These are phyloP conservation scores for Drosophila santomea DNA, from an alignment of 1,140 invertebrate genomes.

Conservation along the genomic window DNA sequence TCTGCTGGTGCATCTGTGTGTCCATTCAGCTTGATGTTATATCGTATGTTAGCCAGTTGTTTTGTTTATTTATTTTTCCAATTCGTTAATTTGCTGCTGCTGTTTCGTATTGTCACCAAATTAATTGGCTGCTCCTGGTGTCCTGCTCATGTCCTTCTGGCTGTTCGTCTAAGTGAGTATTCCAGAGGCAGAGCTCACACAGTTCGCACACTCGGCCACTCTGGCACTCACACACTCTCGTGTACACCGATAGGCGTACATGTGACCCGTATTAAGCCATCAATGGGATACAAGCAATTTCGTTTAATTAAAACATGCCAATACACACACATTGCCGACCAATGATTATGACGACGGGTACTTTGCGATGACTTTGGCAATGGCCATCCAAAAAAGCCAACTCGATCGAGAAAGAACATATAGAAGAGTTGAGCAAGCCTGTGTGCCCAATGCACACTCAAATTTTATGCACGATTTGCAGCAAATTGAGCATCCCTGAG, in stretches of 20 bases:
- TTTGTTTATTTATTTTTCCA: slow-evolving; percentile 50
- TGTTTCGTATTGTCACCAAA: slow-evolving; percentile 37
- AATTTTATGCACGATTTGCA: slow-evolving; percentile 62
- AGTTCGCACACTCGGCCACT: background rate
- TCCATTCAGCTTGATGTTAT: slow-evolving; percentile 6
- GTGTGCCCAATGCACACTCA: slow-evolving; percentile 53
- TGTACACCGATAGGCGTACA: slow-evolving; percentile 40
- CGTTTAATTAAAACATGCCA: slow-evolving; percentile 81
- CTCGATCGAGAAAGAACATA: background rate
- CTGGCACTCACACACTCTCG: background rate
- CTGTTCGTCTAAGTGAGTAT: slow-evolving; percentile 48
- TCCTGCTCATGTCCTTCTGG: slow-evolving; percentile 4
- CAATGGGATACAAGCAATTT: slow-evolving; percentile 80
- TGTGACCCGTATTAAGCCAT: slow-evolving; percentile 68
- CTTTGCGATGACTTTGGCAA: background rate
- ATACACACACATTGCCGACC: slow-evolving; percentile 67
- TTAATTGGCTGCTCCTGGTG: slow-evolving; percentile 43
- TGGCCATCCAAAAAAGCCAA: background rate
- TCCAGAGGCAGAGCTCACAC: slow-evolving; percentile 1
- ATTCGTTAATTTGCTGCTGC: slow-evolving; percentile 27
- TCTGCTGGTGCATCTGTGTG: slow-evolving; percentile 10
- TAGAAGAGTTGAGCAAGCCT: too few relatives aligned
- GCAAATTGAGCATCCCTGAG: slow-evolving; percentile 50
- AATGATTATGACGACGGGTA: slow-evolving; percentile 26
- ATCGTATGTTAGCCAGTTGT: slow-evolving; percentile 18